These are phyloP conservation scores for Epizoanthus rinbou DNA, from an alignment of 92 coral and sea anemone species.

Conservation along the genomic window DNA sequence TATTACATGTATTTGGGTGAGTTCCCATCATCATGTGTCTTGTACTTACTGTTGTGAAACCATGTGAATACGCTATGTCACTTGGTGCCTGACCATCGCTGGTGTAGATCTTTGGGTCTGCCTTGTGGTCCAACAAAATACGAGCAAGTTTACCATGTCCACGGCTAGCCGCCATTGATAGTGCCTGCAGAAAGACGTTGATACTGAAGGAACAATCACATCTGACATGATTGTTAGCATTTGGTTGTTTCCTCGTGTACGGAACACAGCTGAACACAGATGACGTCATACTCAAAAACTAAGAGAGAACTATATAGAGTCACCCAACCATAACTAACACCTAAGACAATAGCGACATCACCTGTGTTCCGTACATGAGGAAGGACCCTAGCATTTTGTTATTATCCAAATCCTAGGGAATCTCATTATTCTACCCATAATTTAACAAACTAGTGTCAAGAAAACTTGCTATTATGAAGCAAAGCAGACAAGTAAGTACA, in stretches of 20 bases:
- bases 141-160: conserved; percentile 95
- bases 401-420: neutral
- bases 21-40: neutral
- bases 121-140: conserved; percentile 77
- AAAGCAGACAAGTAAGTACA: too few relatives aligned
- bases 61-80: conserved; percentile 92
- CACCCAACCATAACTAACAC: too few relatives aligned
- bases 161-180: conserved; percentile 90
- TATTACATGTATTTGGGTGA: neutral
- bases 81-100: conserved; percentile 92
- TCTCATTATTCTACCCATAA: neutral
- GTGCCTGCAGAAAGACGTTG: conserved; percentile 55
- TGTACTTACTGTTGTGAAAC: conserved; percentile 73
- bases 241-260: neutral
- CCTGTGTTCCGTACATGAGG: too few relatives aligned
- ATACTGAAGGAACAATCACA: neutral
- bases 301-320: too few relatives aligned
- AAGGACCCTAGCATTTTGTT: neutral
- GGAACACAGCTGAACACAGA: too few relatives aligned
- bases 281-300: too few relatives aligned
- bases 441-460: too few relatives aligned
- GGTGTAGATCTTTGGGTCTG: conserved; percentile 82
- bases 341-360: too few relatives aligned
- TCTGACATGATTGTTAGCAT: neutral
- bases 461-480: too few relatives aligned